Evolutionary conservation across 2,888 invertebrate genomes (phyloP), one percentile per base, ranked within the genome.

Genomic region (Hermaeophaga mercurialis): DNA sequence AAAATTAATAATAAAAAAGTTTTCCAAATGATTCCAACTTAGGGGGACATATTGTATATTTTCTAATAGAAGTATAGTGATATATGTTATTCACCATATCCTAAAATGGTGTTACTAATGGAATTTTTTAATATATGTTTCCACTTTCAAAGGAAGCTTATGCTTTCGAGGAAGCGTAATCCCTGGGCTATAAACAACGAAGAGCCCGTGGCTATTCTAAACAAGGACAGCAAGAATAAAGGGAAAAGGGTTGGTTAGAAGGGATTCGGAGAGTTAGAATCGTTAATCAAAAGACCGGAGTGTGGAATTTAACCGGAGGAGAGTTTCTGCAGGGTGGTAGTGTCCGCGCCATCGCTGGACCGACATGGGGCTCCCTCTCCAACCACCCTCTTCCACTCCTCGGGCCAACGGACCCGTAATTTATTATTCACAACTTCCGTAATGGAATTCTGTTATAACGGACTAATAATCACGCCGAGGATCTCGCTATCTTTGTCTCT

Each of bases 301-400:
- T 53, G 57, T 49, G 61, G 59, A 60, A 60, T 60, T 60, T 52
- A 52, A 52, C 59, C 62, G 59, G 57, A 48, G 59, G 56, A 57
- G 70, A 66, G 67, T 55, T 61, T 59, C 61, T 56, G 63, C 62
- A 56, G 60, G 62, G 54, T 65, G 59, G 60, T 65, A 65, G 56
- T 81, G 76, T 81, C 83, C 75, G 82, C 82, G 0, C 66, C 66
- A 64, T 76, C 81, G 15, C 82, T 81, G 18, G 82, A 82, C 45
- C 82, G 82, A 60, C 75, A 82, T 65, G 82, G 82, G 82, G 82
- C 82, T 82, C 80, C 77, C 78, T 79, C 62, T 75, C 79, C 54
- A 55, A 79, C 63, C 75, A 79, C 1, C 79, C 81, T 36, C 61
- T 56, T 12, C 17, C 9, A 14, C 39, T 56, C 49, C 53, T 36